Evolutionary conservation across 2,888 invertebrate species (phyloP).

Genomic region (Napeogenes inachia): DNA sequence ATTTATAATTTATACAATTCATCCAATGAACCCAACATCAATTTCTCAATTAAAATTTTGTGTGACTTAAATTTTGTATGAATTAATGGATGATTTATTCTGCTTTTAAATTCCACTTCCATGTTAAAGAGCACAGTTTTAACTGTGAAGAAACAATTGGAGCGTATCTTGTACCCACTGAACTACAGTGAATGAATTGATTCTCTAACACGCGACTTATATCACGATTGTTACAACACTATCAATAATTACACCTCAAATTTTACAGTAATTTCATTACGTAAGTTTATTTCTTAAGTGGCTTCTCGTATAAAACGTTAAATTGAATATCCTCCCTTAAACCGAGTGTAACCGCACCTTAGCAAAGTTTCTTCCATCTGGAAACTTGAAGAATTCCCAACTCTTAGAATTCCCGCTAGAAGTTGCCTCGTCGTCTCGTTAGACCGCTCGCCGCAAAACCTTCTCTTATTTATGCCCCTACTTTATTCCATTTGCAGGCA

Average conservation of each 20-base stretch:
- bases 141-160: slow-evolving; percentile 16
- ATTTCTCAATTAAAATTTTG: no score
- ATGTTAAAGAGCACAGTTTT: slow-evolving; percentile 11
- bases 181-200: slow-evolving; percentile 1
- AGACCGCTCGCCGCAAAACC: slow-evolving; percentile 66
- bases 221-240: slow-evolving; percentile 25
- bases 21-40: no score
- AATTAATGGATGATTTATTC: not conserved
- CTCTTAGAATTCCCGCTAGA: slow-evolving; percentile 46
- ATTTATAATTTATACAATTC: no score
- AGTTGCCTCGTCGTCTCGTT: slow-evolving; percentile 64
- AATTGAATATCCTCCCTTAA: slow-evolving; percentile 36
- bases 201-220: slow-evolving; percentile 26
- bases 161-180: slow-evolving; percentile 19
- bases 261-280: slow-evolving; percentile 6
- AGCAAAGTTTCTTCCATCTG: slow-evolving; percentile 49
- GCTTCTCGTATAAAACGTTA: slow-evolving; percentile 29
- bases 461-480: slow-evolving; percentile 66
- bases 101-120: slow-evolving; percentile 6
- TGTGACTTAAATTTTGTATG: no score
- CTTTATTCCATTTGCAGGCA: slow-evolving; percentile 64
- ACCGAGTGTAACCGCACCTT: slow-evolving; percentile 38
- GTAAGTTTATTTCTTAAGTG: slow-evolving; percentile 9
- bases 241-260: slow-evolving; percentile 16
- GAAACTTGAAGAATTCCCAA: slow-evolving; percentile 60